Evolutionary conservation across 2,888 invertebrate species (phyloP).

Genomic region (Chymomyza procnemis): DNA sequence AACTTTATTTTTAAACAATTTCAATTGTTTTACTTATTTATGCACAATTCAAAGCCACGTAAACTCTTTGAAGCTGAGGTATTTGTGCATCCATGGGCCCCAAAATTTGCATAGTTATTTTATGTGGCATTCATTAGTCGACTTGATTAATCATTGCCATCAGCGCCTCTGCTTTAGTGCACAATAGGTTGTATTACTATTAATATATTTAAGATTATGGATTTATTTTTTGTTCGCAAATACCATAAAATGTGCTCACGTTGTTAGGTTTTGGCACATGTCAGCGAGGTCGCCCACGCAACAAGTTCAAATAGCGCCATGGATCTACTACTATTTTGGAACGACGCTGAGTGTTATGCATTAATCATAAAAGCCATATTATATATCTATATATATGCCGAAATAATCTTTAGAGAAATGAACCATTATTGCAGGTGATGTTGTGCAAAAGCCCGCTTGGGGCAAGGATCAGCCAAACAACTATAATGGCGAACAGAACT

Average conservation of each 20-base stretch:
- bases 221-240: constrained; percentile 3
- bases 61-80: too few species aligned
- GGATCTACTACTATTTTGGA: too few species aligned
- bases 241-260: constrained; percentile 10
- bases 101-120: not conserved
- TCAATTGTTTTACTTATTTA: too few species aligned
- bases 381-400: too few species aligned
- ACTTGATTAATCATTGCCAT: not conserved
- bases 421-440: constrained; percentile 82
- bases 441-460: constrained; percentile 90
- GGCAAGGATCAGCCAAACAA: constrained; percentile 97
- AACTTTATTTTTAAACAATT: too few species aligned
- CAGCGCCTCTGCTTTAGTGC: not conserved
- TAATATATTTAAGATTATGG: not conserved
- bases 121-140: constrained; percentile 10
- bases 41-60: too few species aligned
- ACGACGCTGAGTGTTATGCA: too few species aligned
- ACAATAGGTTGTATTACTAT: not conserved
- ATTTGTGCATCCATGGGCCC: too few species aligned
- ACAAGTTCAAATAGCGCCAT: not conserved
- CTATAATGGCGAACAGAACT: constrained; percentile 96
- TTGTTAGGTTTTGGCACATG: not conserved
- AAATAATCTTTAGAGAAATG: not conserved
- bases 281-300: not conserved
- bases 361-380: too few species aligned